A percentile compares a stretch with the other conserved stretches of the same genome.
Conservation (phyloP, 2,888 invertebrate genomes). For the Perdita meconis region DNA sequence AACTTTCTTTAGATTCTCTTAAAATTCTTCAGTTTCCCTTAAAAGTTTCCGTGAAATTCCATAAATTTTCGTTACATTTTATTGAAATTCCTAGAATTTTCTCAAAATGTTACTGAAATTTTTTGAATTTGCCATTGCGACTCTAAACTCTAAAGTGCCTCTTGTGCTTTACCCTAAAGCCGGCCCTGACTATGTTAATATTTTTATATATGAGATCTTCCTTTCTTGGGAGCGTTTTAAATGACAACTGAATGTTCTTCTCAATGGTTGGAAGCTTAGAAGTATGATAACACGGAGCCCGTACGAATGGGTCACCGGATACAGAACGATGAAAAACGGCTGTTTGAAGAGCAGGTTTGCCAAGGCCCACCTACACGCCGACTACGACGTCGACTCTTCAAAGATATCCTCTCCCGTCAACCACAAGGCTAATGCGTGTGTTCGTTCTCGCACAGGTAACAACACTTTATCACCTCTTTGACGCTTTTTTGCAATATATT, state of each 20-base stretch:
- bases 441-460: neutral
- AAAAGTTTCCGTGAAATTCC: no score
- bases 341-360: conserved; percentile 58
- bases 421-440: no score
- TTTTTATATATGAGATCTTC: neutral
- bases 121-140: neutral
- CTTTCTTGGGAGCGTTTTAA: neutral
- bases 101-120: no score
- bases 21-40: no score
- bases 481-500: no score
- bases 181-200: no score
- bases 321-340: conserved; percentile 39
- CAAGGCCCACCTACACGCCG: conserved; percentile 52
- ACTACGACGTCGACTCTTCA: conserved; percentile 17
- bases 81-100: no score
- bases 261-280: neutral
- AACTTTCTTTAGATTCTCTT: no score
- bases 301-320: conserved; percentile 17
- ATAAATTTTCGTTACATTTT: no score
- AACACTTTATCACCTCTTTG: no score
- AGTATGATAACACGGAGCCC: conserved; percentile 6
- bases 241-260: neutral
- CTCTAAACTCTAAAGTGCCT: no score
- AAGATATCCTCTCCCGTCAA: conserved; percentile 14
- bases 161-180: no score